Evolutionary conservation across 2,113 vertebrate genomes (phyloP).

Genomic region (Equus quagga): DNA sequence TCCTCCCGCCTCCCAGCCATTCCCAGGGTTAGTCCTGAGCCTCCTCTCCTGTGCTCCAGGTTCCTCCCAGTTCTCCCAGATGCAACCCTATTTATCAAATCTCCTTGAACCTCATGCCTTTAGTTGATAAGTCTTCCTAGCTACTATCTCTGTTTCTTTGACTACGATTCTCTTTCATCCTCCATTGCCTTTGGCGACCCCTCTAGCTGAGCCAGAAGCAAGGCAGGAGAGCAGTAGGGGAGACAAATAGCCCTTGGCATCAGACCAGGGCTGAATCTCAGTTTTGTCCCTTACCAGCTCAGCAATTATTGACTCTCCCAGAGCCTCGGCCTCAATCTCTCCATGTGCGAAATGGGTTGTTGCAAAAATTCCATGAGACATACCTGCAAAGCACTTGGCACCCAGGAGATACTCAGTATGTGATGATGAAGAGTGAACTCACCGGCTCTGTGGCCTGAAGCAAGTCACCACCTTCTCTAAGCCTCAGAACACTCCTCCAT

Average conservation of each 20-base stretch:
- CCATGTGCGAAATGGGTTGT: slow-evolving; percentile 19
- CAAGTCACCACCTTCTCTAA: background rate
- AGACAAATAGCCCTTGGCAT: background rate
- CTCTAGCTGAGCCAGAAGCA: background rate
- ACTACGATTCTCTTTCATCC: background rate
- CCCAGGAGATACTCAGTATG: background rate
- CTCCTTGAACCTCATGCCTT: background rate
- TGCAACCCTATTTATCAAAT: background rate
- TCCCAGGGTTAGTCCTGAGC: background rate
- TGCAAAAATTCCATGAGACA: background rate
- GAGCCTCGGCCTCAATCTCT: background rate
- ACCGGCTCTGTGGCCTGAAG: background rate
- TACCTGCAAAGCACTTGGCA: background rate
- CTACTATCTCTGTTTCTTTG: background rate
- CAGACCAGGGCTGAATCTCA: background rate
- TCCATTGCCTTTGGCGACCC: background rate
- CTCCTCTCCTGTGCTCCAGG: background rate
- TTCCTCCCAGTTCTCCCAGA: background rate
- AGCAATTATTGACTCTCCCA: background rate
- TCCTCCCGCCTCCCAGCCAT: background rate
- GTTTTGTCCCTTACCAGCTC: background rate
- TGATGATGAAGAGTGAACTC: background rate
- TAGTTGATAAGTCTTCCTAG: background rate
- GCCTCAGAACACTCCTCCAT: background rate
- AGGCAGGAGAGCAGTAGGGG: background rate